Percentiles rank a stretch among this genome's conserved stretches.
These are phyloP conservation scores for Marasmarcha lunaedactyla DNA, from an alignment of 2,888 invertebrate species.

Conservation along the genomic window DNA sequence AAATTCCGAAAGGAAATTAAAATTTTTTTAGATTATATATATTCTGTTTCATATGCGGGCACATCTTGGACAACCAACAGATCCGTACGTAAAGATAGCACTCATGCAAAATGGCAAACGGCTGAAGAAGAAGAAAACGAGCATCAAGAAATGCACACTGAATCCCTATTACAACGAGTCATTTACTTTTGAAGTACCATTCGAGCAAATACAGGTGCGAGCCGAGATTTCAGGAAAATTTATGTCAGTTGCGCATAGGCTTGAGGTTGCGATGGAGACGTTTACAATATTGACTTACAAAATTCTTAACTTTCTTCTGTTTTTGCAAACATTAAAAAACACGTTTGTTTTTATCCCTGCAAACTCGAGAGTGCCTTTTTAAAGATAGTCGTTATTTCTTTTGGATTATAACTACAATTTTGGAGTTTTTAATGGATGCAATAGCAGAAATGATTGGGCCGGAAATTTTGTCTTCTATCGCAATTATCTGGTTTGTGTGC, in stretches of 20 bases:
- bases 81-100: constrained; percentile 99
- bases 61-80: constrained; percentile 64
- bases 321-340: too few species aligned
- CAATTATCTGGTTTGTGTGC: constrained; percentile 48
- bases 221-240: constrained; percentile 64
- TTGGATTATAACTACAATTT: too few species aligned
- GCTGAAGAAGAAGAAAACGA: constrained; percentile 99
- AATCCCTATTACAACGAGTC: constrained; percentile 99
- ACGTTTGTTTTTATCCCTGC: too few species aligned
- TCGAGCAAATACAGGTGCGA: constrained; percentile 99
- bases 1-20: too few species aligned
- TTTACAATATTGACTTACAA: constrained; percentile 11
- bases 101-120: constrained; percentile 99
- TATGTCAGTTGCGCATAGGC: constrained; percentile 50
- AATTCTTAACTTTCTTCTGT: too few species aligned
- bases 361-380: too few species aligned
- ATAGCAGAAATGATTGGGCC: neutral
- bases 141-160: constrained; percentile 99
- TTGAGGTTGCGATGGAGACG: constrained; percentile 25
- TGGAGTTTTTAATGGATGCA: constrained; percentile 7
- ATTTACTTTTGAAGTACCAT: constrained; percentile 99
- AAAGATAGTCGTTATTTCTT: too few species aligned
- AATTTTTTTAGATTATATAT: too few species aligned
- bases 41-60: constrained; percentile 54
- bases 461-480: constrained; percentile 10